Percentiles rank a stretch among this genome's conserved stretches.
These are phyloP conservation scores for Mesochorus sp. DNA, from an alignment of 2,888 invertebrate species.

Conservation along the genomic window DNA sequence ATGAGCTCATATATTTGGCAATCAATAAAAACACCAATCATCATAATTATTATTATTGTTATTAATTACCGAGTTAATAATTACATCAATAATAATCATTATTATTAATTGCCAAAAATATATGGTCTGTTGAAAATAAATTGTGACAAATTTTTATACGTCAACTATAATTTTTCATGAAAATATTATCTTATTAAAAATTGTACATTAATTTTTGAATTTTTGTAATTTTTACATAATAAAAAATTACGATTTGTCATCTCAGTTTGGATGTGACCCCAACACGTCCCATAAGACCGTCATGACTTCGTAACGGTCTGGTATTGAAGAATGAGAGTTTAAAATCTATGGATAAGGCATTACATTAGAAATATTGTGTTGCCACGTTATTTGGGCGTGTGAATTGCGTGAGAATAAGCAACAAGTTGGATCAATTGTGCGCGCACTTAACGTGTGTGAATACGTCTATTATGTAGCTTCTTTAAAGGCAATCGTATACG, in stretches of 20 bases:
- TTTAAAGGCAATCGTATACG: too few species aligned
- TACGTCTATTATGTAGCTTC: too few species aligned
- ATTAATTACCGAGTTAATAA: too few species aligned
- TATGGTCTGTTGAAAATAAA: too few species aligned
- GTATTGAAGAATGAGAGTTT: not conserved
- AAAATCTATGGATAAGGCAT: not conserved
- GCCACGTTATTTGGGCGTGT: too few species aligned
- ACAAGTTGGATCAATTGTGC: not conserved
- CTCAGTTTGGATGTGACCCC: not conserved
- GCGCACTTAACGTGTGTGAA: slow-evolving; percentile 16
- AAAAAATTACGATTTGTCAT: not conserved
- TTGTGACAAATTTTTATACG: too few species aligned
- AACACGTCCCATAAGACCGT: not conserved
- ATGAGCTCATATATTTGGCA: too few species aligned
- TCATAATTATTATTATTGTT: too few species aligned
- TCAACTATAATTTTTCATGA: not conserved
- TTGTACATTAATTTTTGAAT: not conserved
- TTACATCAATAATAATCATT: too few species aligned
- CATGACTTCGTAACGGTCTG: slow-evolving; percentile 7
- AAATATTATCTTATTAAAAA: too few species aligned
- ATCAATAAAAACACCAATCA: too few species aligned
- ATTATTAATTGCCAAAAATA: too few species aligned
- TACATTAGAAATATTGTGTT: not conserved
- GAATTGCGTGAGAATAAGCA: slow-evolving; percentile 20
- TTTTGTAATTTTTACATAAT: not conserved